phyloP scores from a whole-genome alignment of 37 sponge, comb jelly and placozoan genomes.

The Chondrilla cf. caribensis region DNA sequence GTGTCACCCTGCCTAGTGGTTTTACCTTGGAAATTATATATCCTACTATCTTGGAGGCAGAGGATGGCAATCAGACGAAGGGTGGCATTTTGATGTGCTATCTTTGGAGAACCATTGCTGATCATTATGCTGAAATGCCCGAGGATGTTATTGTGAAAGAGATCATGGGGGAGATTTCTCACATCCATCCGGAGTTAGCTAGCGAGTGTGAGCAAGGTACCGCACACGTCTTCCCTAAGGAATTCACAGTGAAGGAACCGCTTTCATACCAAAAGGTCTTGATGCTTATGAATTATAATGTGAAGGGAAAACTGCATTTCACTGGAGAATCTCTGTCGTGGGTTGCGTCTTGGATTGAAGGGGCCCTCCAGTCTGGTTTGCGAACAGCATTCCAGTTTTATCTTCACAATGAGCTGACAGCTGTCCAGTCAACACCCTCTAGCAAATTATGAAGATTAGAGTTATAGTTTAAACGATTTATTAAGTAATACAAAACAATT shows the following conservation, averaged over 20 bases:
- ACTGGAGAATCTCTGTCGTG: slow-evolving; percentile 64
- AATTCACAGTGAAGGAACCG: too few relatives aligned
- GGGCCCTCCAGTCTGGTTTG: slow-evolving; percentile 59
- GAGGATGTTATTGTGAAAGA: slow-evolving; percentile 24
- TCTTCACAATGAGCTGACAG: slow-evolving; percentile 39
- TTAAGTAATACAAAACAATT: too few relatives aligned
- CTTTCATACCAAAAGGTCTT: background rate
- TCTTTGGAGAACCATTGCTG: slow-evolving; percentile 46
- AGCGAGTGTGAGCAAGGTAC: background rate
- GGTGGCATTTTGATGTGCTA: slow-evolving; percentile 50
- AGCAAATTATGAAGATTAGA: too few relatives aligned
- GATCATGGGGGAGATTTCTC: slow-evolving; percentile 31
- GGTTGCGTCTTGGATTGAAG: slow-evolving; percentile 58
- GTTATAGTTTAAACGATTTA: too few relatives aligned
- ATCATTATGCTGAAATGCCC: slow-evolving; percentile 28
- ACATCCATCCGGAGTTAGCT: slow-evolving; percentile 46
- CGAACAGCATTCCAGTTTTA: slow-evolving; percentile 63
- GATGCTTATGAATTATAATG: background rate
- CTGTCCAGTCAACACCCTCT: too few relatives aligned
- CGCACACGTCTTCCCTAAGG: background rate
- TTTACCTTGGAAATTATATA: background rate
- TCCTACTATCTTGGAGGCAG: background rate
- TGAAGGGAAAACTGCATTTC: slow-evolving; percentile 27
- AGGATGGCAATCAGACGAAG: background rate
- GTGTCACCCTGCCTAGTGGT: too few relatives aligned